Evolutionary conservation across 2,888 invertebrate genomes (phyloP).

Genomic region (Sympetrum striolatum): DNA sequence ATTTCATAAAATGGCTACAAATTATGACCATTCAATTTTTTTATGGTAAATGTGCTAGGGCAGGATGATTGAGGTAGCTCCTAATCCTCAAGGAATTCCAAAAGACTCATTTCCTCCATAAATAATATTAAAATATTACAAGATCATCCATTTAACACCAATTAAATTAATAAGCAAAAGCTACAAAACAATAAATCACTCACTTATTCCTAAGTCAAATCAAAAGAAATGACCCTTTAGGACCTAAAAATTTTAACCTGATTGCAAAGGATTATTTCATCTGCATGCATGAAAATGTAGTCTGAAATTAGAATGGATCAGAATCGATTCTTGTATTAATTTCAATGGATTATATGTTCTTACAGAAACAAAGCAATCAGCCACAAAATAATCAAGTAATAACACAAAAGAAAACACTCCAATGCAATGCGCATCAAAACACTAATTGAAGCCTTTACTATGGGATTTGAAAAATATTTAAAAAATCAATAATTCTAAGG

Average conservation of each 20-base stretch:
- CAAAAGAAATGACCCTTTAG: not conserved
- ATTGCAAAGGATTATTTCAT: not conserved
- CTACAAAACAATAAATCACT: not conserved
- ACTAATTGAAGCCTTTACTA: not conserved
- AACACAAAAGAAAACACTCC: slow-evolving; percentile 1
- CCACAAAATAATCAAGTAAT: not conserved
- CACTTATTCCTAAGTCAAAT: not conserved
- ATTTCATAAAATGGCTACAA: not conserved
- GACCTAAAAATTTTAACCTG: not conserved
- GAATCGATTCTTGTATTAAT: not conserved
- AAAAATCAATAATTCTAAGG: not conserved
- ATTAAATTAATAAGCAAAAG: not conserved
- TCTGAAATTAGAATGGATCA: not conserved
- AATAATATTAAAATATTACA: not conserved
- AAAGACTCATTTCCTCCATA: not conserved
- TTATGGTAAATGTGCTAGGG: not conserved
- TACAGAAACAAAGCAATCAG: not conserved
- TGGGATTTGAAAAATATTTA: not conserved
- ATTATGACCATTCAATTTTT: too few relatives aligned
- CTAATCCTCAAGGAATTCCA: slow-evolving; percentile 19
- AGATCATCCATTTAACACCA: not conserved
- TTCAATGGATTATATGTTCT: not conserved
- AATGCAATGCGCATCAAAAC: not conserved
- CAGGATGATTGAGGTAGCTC: slow-evolving; percentile 17
- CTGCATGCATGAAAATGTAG: not conserved